Conservation (phyloP, 2,888 invertebrate species). For the Tetranychus piercei region DNA sequence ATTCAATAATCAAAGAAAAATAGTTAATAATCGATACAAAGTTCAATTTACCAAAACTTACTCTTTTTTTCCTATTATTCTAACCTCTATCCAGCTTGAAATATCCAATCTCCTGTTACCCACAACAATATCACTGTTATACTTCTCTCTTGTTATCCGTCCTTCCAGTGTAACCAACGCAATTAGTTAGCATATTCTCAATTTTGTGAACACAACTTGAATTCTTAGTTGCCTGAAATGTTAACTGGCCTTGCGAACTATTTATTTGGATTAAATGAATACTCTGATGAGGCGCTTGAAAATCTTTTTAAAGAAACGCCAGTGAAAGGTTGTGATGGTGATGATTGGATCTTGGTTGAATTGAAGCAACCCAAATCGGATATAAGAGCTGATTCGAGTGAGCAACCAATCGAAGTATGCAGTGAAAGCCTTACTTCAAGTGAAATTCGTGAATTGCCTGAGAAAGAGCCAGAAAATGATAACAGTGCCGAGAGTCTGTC, state of each 20-base stretch:
- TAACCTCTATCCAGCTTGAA: too few relatives aligned
- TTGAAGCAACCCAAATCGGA: constrained; percentile 6
- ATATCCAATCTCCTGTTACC: too few relatives aligned
- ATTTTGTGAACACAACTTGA: too few relatives aligned
- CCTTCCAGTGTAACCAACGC: too few relatives aligned
- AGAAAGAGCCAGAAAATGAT: constrained; percentile 5
- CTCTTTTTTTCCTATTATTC: too few relatives aligned
- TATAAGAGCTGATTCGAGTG: neutral
- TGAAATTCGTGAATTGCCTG: neutral
- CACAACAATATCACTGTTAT: too few relatives aligned
- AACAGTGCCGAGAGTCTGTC: neutral
- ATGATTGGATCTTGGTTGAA: constrained; percentile 22
- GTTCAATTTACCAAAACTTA: too few relatives aligned
- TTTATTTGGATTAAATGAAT: constrained; percentile 11
- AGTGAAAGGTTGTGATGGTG: constrained; percentile 8
- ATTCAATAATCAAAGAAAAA: too few relatives aligned
- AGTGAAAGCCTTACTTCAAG: neutral
- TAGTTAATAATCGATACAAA: too few relatives aligned
- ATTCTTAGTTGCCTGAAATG: constrained; percentile 2
- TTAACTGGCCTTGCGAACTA: constrained; percentile 10
- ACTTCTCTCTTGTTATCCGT: too few relatives aligned
- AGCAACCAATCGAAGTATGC: neutral
- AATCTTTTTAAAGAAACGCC: constrained; percentile 8
- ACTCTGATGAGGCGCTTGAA: neutral
- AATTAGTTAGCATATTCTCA: too few relatives aligned